phyloP scores from a whole-genome alignment of 2,113 vertebrate species.

The Piaya cayana region DNA sequence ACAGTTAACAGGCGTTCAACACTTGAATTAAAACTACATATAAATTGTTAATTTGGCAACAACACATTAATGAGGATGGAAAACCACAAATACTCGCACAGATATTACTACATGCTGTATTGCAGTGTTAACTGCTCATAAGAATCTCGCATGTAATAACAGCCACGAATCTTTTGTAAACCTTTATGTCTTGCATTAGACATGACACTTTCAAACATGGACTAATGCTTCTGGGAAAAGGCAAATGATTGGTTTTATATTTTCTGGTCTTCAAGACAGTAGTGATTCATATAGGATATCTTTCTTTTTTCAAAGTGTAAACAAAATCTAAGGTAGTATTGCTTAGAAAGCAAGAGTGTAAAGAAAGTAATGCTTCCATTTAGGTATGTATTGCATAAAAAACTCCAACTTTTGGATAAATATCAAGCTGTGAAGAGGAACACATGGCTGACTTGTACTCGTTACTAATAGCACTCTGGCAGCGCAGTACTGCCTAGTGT shows the following conservation, averaged over 20 bases:
- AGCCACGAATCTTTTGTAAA: not conserved
- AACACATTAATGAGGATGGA: not conserved
- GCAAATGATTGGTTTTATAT: not conserved
- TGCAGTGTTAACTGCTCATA: not conserved
- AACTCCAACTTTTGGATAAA: not conserved
- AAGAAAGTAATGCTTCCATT: not conserved
- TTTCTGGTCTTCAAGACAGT: not conserved
- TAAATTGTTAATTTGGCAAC: conserved; percentile 14
- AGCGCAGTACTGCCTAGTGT: not conserved
- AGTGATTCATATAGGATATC: not conserved
- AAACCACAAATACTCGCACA: not conserved
- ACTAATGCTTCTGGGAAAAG: not conserved
- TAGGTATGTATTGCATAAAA: not conserved
- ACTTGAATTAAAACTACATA: not conserved
- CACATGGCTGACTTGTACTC: not conserved
- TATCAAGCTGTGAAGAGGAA: not conserved
- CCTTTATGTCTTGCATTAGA: not conserved
- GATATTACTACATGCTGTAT: not conserved
- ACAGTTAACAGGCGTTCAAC: conserved; percentile 3
- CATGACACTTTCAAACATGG: not conserved
- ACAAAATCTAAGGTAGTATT: not conserved
- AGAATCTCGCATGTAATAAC: not conserved
- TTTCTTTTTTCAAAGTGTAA: not conserved
- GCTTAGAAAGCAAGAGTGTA: not conserved
- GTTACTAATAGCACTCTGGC: not conserved